A percentile compares a stretch with the other conserved stretches of the same genome.
phyloP scores from a whole-genome alignment of 2,113 vertebrate species.

The Hippocampus mohnikei region DNA sequence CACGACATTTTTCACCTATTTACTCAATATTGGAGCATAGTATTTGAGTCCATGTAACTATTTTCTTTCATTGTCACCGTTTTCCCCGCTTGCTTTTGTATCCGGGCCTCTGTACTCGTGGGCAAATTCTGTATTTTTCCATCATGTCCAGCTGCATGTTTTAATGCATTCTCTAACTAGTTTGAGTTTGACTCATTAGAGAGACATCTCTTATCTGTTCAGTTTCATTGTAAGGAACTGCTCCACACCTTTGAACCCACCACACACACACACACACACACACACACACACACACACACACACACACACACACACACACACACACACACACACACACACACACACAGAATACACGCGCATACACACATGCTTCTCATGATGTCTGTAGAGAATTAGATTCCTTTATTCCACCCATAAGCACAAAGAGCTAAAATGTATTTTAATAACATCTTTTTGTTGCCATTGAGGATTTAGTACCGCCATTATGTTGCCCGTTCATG shows the following conservation, averaged over 20 bases:
- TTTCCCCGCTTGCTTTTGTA: constrained; percentile 47
- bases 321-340: constrained; percentile 23
- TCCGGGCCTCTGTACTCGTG: constrained; percentile 29
- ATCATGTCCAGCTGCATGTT: constrained; percentile 55
- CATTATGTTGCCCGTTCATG: constrained; percentile 77
- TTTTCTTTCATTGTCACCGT: constrained; percentile 25
- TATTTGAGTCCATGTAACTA: constrained; percentile 23
- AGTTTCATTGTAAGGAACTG: constrained; percentile 73
- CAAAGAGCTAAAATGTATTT: constrained; percentile 79
- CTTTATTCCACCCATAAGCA: constrained; percentile 69
- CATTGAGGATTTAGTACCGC: constrained; percentile 76
- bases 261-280: constrained; percentile 30
- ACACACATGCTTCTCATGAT: constrained; percentile 59
- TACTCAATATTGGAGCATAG: constrained; percentile 17
- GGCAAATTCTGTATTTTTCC: constrained; percentile 51
- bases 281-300: constrained; percentile 23
- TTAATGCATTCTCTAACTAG: constrained; percentile 70
- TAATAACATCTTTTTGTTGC: constrained; percentile 81
- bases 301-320: constrained; percentile 23
- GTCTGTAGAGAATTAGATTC: constrained; percentile 66
- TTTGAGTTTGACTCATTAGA: constrained; percentile 69
- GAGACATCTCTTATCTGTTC: constrained; percentile 73
- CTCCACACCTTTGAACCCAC: constrained; percentile 61
- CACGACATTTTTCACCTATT: constrained; percentile 39
- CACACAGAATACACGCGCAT: constrained; percentile 20